These are phyloP conservation scores for Gorilla gorilla DNA, from an alignment of 2,113 vertebrate genomes.

Conservation along the genomic window DNA sequence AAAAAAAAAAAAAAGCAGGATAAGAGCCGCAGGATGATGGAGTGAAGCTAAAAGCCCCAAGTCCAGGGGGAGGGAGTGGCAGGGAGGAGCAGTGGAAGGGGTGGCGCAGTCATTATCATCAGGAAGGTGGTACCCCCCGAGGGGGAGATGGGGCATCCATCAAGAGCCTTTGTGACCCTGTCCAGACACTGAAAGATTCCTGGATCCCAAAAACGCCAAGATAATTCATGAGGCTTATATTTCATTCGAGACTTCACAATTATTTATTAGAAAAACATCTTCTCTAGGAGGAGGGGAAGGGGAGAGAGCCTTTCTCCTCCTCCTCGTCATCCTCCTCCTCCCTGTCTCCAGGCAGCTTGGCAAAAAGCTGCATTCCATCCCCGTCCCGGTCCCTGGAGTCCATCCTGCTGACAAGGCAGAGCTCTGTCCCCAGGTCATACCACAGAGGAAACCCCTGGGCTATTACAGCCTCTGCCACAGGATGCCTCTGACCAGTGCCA, in stretches of 20 bases:
- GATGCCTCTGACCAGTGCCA: background rate
- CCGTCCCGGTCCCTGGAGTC: background rate
- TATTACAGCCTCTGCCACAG: background rate
- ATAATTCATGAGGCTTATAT: slow-evolving; percentile 54
- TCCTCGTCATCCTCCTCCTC: background rate
- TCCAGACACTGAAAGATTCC: slow-evolving; percentile 62
- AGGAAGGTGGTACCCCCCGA: slow-evolving; percentile 49
- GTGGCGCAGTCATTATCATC: background rate
- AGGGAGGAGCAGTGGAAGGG: background rate
- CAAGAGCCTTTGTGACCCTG: slow-evolving; percentile 2
- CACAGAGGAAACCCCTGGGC: background rate
- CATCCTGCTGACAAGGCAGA: background rate
- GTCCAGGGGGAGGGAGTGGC: background rate
- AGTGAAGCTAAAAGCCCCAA: background rate
- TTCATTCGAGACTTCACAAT: slow-evolving; percentile 53
- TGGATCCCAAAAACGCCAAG: slow-evolving; percentile 39
- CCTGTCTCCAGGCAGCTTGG: background rate
- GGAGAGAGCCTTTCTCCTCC: background rate
- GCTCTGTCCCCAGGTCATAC: background rate
- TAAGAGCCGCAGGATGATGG: rapidly evolving
- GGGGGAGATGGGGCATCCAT: background rate
- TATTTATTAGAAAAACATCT: slow-evolving; percentile 71
- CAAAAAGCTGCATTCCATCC: slow-evolving; percentile 19
- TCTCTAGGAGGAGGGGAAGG: background rate
- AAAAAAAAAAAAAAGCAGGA: background rate